Conservation (phyloP, 2,888 invertebrate genomes). For the Syrista parreyssii region DNA sequence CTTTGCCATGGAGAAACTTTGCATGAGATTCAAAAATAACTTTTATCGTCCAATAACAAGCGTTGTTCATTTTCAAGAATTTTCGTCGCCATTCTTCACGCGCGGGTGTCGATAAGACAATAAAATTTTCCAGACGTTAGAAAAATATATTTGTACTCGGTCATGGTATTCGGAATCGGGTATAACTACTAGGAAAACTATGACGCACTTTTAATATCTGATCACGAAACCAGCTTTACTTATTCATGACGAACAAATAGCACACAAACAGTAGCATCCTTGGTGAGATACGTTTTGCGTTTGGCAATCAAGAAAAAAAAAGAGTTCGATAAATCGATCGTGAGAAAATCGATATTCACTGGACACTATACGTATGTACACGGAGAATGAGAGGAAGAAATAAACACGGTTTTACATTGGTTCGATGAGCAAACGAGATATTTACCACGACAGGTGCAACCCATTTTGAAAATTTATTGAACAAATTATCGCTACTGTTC, state of each 20-base stretch:
- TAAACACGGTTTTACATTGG: not conserved
- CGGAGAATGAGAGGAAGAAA: not conserved
- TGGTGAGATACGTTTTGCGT: not conserved
- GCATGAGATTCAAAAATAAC: not conserved
- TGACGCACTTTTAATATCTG: not conserved
- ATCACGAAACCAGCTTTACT: not conserved
- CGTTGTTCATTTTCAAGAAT: not conserved
- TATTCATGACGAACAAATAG: not conserved
- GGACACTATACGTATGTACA: not conserved
- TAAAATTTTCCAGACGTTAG: not conserved
- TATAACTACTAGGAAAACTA: not conserved
- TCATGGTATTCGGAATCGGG: not conserved
- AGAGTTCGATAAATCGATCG: no score
- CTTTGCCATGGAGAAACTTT: not conserved
- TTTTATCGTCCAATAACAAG: not conserved
- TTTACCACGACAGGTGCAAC: not conserved
- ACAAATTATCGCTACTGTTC: not conserved
- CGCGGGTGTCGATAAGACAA: not conserved
- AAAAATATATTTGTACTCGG: not conserved
- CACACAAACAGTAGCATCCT: not conserved
- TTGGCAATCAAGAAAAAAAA: not conserved
- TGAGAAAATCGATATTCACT: not conserved
- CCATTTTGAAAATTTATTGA: not conserved
- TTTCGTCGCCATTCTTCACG: not conserved
- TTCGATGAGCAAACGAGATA: not conserved